Evolutionary conservation across 2,888 invertebrate genomes (phyloP).

Genomic region (Agrotis segetum): DNA sequence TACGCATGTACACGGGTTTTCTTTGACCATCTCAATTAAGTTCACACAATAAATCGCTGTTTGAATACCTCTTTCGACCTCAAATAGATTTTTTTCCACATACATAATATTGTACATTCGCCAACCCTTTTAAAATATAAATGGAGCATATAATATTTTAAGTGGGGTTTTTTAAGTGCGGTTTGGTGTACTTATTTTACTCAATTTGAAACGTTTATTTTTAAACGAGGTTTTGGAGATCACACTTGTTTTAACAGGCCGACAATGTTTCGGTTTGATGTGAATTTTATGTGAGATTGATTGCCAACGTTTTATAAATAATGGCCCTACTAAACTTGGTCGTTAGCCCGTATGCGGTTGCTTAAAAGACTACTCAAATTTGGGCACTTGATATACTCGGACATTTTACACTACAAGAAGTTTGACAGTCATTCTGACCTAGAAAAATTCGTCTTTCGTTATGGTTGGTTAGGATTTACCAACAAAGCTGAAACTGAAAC

Average conservation of each 20-base stretch:
- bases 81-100: constrained; percentile 38
- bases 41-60: constrained; percentile 7
- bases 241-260: constrained; percentile 18
- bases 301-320: background rate
- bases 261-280: background rate
- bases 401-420: too few species aligned
- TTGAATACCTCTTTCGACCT: constrained; percentile 18
- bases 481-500: too few species aligned
- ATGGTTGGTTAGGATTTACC: too few species aligned
- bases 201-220: constrained; percentile 36
- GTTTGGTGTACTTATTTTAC: constrained; percentile 24
- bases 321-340: too few species aligned
- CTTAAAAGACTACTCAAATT: too few species aligned
- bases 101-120: constrained; percentile 5
- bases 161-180: constrained; percentile 32
- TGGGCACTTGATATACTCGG: too few species aligned
- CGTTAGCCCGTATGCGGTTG: too few species aligned
- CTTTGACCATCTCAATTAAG: background rate
- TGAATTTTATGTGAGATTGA: background rate
- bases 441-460: too few species aligned
- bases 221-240: background rate
- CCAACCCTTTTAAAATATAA: constrained; percentile 57
- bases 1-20: too few species aligned
- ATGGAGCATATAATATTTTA: constrained; percentile 53
- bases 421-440: too few species aligned